Conservation (phyloP, 2,113 vertebrate genomes). For the Beaufortia kweichowensis region DNA sequence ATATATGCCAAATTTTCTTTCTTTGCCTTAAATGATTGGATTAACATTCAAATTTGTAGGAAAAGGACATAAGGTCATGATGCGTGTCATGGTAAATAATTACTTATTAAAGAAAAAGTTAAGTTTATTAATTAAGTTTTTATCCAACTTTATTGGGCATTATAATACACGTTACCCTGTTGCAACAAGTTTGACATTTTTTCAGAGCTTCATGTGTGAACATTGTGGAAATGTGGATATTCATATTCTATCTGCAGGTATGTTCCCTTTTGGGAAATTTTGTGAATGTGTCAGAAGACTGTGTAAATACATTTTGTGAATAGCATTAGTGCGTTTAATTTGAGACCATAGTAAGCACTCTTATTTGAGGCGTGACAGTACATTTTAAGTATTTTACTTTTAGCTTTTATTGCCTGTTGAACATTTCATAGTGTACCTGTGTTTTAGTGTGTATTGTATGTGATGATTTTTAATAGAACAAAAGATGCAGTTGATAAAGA, state of each 20-base stretch:
- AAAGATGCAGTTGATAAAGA: neutral
- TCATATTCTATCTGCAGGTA: slow-evolving; percentile 33
- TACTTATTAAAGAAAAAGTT: neutral
- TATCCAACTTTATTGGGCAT: neutral
- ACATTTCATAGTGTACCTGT: slow-evolving; percentile 26
- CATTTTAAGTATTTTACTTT: slow-evolving; percentile 10
- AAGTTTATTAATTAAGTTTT: neutral
- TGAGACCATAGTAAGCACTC: slow-evolving; percentile 18
- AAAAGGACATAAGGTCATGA: slow-evolving; percentile 8
- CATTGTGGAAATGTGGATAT: slow-evolving; percentile 36
- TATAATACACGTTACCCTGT: neutral
- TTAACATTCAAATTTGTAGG: neutral
- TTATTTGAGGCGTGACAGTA: slow-evolving; percentile 26
- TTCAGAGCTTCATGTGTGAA: slow-evolving; percentile 16
- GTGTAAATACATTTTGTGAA: slow-evolving; percentile 56
- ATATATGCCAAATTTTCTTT: slow-evolving; percentile 25
- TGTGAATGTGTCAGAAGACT: slow-evolving; percentile 54
- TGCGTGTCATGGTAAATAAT: neutral
- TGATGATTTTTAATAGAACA: slow-evolving; percentile 21
- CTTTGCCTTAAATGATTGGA: slow-evolving; percentile 16
- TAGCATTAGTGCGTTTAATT: slow-evolving; percentile 39
- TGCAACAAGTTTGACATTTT: neutral
- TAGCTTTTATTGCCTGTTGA: slow-evolving; percentile 27
- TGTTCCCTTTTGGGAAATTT: slow-evolving; percentile 19
- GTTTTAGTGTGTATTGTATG: slow-evolving; percentile 43